Evolutionary conservation across 92 coral and sea anemone species (phyloP).

Genomic region (Parazoanthus darwini): DNA sequence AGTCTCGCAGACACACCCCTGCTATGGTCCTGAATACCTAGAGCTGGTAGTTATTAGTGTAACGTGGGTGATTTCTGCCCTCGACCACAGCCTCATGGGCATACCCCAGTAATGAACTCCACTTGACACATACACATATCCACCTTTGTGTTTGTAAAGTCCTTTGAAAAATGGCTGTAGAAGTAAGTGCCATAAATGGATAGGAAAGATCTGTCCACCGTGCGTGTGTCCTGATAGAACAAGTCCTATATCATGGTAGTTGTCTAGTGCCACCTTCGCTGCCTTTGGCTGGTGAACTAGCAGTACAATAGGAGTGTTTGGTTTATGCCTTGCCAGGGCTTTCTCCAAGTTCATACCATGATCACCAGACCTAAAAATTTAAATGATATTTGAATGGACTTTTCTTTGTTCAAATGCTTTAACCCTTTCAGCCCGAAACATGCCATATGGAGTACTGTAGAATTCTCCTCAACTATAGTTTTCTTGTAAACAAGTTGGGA

Average conservation of each 20-base stretch:
- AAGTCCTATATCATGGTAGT: slow-evolving; percentile 62
- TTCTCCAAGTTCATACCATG: slow-evolving; percentile 72
- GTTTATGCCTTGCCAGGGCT: slow-evolving; percentile 66
- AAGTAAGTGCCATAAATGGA: slow-evolving; percentile 74
- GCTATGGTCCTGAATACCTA: background rate
- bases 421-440: no score
- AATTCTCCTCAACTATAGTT: no score
- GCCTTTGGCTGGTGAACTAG: slow-evolving; percentile 85
- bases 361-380: slow-evolving; percentile 71
- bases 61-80: slow-evolving; percentile 72
- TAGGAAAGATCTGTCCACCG: slow-evolving; percentile 78
- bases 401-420: background rate
- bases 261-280: slow-evolving; percentile 64
- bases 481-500: no score
- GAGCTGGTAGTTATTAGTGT: slow-evolving; percentile 42
- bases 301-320: slow-evolving; percentile 62
- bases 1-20: slow-evolving; percentile 80
- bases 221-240: slow-evolving; percentile 86
- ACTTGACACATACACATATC: slow-evolving; percentile 72
- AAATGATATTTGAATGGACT: background rate
- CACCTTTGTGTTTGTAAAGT: slow-evolving; percentile 67
- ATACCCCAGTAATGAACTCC: slow-evolving; percentile 90
- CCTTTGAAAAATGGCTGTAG: slow-evolving; percentile 83
- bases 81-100: slow-evolving; percentile 85
- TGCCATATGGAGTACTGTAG: no score